These are phyloP conservation scores for Eurystomus gularis DNA, from an alignment of 2,113 vertebrate species.

Conservation along the genomic window DNA sequence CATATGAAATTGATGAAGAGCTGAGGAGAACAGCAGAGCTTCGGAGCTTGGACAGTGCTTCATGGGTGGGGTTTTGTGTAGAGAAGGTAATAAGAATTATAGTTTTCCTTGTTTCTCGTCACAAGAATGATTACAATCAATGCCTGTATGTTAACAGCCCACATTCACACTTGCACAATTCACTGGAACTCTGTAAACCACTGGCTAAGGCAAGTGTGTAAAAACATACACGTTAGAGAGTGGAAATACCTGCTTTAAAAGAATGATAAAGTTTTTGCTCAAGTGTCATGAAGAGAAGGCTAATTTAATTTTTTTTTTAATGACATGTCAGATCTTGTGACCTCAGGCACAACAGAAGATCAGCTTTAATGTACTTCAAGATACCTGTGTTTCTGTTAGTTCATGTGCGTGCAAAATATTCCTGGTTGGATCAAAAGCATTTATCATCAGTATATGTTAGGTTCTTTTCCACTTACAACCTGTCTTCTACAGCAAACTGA, in stretches of 20 bases:
- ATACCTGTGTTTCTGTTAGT: neutral
- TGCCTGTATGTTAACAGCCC: neutral
- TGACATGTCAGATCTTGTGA: neutral
- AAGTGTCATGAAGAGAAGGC: neutral
- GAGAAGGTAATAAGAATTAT: neutral
- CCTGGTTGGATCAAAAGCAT: neutral
- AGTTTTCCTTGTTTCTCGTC: neutral
- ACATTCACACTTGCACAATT: neutral
- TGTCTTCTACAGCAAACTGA: constrained; percentile 30
- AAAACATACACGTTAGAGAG: neutral
- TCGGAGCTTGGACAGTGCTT: neutral
- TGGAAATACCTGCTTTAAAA: neutral
- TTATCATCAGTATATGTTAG: neutral
- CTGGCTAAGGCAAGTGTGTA: neutral
- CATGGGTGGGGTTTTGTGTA: neutral
- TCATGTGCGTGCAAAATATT: neutral
- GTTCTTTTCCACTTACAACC: constrained; percentile 4
- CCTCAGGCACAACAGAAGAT: neutral
- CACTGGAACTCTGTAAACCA: neutral
- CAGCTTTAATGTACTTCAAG: neutral
- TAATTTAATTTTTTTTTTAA: neutral
- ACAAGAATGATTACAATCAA: neutral
- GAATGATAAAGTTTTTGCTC: neutral
- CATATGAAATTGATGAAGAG: neutral
- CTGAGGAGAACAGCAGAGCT: neutral